Evolutionary conservation across 64 coral and sea anemone species (phyloP).

Genomic region (Stylophora pistillata): DNA sequence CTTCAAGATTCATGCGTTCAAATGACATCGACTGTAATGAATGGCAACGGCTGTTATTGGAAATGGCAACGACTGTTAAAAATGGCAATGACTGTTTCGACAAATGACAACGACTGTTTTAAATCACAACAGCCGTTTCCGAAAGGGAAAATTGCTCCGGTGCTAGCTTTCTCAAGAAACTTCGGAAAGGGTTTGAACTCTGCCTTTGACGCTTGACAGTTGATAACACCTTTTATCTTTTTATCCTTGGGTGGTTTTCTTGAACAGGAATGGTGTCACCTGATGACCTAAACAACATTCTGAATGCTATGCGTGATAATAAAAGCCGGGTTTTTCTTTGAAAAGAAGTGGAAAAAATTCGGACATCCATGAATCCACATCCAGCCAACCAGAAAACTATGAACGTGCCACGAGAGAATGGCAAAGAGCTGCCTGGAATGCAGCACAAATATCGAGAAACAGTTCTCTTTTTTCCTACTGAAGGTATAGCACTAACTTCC

Average conservation of each 20-base stretch:
- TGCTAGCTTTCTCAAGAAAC: neutral
- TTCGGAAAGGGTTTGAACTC: too few relatives aligned
- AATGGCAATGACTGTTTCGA: too few relatives aligned
- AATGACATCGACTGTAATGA: too few relatives aligned
- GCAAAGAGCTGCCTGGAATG: neutral
- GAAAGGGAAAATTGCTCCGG: too few relatives aligned
- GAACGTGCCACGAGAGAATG: neutral
- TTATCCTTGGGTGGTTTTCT: neutral
- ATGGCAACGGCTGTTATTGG: too few relatives aligned
- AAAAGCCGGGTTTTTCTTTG: neutral
- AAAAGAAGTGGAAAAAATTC: conserved; percentile 14
- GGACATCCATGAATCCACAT: neutral
- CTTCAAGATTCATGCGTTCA: too few relatives aligned
- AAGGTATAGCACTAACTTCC: neutral
- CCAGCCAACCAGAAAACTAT: conserved; percentile 17
- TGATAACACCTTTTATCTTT: neutral
- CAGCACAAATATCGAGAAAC: conserved; percentile 12
- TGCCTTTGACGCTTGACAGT: too few relatives aligned
- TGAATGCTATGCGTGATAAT: neutral
- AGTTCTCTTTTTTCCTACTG: neutral
- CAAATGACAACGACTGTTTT: too few relatives aligned
- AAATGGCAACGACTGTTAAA: too few relatives aligned
- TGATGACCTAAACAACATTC: neutral
- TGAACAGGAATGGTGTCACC: neutral
- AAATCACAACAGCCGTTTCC: too few relatives aligned